Percentiles rank a stretch among this genome's conserved stretches.
phyloP scores from a whole-genome alignment of 1,140 invertebrate species.

The Muscidifurax raptorellus region DNA sequence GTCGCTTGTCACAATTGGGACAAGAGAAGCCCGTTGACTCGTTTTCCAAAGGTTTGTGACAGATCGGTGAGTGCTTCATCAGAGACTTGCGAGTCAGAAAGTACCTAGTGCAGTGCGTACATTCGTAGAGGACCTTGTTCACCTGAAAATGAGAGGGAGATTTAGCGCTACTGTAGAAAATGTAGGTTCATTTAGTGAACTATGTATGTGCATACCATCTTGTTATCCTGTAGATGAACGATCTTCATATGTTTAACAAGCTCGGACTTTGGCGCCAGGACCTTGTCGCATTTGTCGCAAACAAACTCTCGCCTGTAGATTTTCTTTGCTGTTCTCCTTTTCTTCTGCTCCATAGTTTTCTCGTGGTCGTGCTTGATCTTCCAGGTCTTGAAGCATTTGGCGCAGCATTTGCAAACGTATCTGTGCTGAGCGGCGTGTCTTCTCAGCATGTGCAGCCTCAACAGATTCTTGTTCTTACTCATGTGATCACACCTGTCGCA shows the following conservation, averaged over 20 bases:
- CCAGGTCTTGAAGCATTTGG: conserved; percentile 65
- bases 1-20: conserved; percentile 86
- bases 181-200: too few relatives aligned
- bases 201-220: not conserved
- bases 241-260: conserved; percentile 71
- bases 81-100: conserved; percentile 73
- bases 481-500: conserved; percentile 66
- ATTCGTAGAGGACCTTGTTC: conserved; percentile 60
- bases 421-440: conserved; percentile 63
- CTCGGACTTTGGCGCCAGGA: conserved; percentile 67
- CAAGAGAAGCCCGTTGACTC: conserved; percentile 79
- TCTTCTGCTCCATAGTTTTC: conserved; percentile 65
- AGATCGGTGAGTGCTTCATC: conserved; percentile 66
- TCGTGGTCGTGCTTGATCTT: conserved; percentile 61
- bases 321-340: conserved; percentile 67
- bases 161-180: not conserved
- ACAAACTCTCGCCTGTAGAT: conserved; percentile 66
- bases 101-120: conserved; percentile 76
- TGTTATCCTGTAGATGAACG: not conserved
- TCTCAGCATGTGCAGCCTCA: conserved; percentile 66
- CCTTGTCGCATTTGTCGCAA: conserved; percentile 71
- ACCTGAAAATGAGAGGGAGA: not conserved
- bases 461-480: conserved; percentile 63
- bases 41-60: conserved; percentile 73
- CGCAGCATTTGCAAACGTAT: conserved; percentile 69